These are phyloP conservation scores for Indri indri DNA, from an alignment of 2,113 vertebrate species.

Conservation along the genomic window DNA sequence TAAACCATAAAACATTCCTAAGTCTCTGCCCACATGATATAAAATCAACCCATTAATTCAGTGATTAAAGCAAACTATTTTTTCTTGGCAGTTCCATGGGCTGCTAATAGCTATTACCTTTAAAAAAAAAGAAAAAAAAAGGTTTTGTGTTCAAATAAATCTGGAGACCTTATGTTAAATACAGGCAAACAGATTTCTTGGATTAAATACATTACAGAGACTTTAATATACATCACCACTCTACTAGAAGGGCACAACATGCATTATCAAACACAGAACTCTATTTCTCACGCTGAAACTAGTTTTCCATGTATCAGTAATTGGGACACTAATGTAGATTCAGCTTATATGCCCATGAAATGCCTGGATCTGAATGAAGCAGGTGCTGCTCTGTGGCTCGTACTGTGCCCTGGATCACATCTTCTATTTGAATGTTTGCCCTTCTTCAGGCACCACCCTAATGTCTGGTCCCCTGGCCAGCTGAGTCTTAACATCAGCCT, in stretches of 20 bases:
- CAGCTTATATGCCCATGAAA: background rate
- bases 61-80: constrained; percentile 33
- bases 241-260: background rate
- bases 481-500: background rate
- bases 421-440: background rate
- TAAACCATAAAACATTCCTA: background rate
- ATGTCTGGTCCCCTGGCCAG: background rate
- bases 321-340: background rate
- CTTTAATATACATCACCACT: background rate
- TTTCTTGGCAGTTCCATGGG: background rate
- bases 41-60: background rate
- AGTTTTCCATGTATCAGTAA: background rate
- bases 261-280: background rate
- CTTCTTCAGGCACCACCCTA: background rate
- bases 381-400: background rate
- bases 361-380: background rate
- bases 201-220: background rate
- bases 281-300: background rate
- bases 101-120: background rate
- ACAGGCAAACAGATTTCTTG: background rate
- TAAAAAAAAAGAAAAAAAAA: background rate
- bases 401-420: background rate
- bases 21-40: background rate
- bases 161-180: background rate
- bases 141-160: background rate